Evolutionary conservation across 1,140 invertebrate genomes (phyloP).

Genomic region (Leguminivora glycinivorella): DNA sequence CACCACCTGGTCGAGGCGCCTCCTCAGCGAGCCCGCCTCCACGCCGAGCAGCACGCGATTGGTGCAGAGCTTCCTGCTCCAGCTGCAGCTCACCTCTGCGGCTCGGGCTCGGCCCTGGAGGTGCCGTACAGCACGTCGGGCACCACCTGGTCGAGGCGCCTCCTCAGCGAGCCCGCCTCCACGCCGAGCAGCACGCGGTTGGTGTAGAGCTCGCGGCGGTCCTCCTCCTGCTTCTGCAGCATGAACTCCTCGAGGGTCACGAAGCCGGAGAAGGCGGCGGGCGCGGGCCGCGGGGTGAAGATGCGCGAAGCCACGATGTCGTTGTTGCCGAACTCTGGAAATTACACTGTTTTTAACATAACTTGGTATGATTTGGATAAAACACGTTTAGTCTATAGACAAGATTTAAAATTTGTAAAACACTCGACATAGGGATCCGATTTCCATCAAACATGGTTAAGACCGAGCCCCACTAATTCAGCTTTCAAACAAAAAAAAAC

Average conservation of each 20-base stretch:
- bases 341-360: neutral
- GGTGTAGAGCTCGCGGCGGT: conserved; percentile 52
- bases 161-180: conserved; percentile 57
- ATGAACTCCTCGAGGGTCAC: conserved; percentile 87
- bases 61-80: conserved; percentile 55
- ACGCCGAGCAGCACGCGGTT: conserved; percentile 77
- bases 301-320: conserved; percentile 49
- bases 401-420: too few relatives aligned
- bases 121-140: conserved; percentile 81
- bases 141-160: conserved; percentile 68
- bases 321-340: neutral
- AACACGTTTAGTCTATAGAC: too few relatives aligned
- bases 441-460: too few relatives aligned
- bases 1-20: conserved; percentile 52
- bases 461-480: too few relatives aligned
- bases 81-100: conserved; percentile 57
- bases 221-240: conserved; percentile 79
- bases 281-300: conserved; percentile 43
- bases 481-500: too few relatives aligned
- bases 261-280: conserved; percentile 57
- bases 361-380: too few relatives aligned
- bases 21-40: conserved; percentile 57
- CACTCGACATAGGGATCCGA: too few relatives aligned
- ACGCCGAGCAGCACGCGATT: conserved; percentile 77
- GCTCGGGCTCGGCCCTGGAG: conserved; percentile 29